Evolutionary conservation across 1,140 invertebrate genomes (phyloP).

Genomic region (Nilaparvata lugens): DNA sequence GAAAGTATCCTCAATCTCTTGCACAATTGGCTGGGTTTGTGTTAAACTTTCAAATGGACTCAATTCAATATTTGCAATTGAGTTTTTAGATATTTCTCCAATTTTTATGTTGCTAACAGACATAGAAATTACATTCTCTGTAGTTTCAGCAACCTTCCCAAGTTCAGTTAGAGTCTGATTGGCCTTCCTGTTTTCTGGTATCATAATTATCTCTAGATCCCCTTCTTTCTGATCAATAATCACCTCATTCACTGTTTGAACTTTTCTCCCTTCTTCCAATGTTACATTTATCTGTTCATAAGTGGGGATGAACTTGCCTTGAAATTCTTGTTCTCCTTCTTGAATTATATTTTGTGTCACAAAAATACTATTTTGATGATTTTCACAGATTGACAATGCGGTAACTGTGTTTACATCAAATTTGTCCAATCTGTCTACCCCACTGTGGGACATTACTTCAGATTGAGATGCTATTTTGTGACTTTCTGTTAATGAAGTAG

Average conservation of each 20-base stretch:
- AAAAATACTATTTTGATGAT: constrained; percentile 30
- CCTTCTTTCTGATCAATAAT: constrained; percentile 26
- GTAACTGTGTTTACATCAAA: constrained; percentile 20
- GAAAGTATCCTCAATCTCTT: constrained; percentile 27
- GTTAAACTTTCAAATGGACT: constrained; percentile 31
- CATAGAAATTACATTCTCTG: constrained; percentile 20
- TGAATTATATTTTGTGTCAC: constrained; percentile 28
- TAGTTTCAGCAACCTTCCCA: constrained; percentile 20
- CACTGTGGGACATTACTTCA: constrained; percentile 30
- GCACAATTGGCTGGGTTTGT: constrained; percentile 28
- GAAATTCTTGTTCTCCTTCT: constrained; percentile 28
- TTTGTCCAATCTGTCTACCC: constrained; percentile 27
- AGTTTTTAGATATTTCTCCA: constrained; percentile 20
- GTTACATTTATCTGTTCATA: constrained; percentile 20
- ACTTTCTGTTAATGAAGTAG: constrained; percentile 28
- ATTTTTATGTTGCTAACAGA: constrained; percentile 14
- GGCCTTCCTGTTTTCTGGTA: constrained; percentile 23
- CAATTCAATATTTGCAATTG: constrained; percentile 32
- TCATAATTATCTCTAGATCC: constrained; percentile 14
- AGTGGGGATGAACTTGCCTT: constrained; percentile 18
- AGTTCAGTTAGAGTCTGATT: constrained; percentile 12
- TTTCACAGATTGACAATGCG: constrained; percentile 33
- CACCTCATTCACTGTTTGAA: constrained; percentile 28
- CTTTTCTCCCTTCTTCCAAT: constrained; percentile 23
- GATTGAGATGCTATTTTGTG: constrained; percentile 37